Evolutionary conservation across 2,113 vertebrate genomes (phyloP).

Genomic region (Clupea harengus): DNA sequence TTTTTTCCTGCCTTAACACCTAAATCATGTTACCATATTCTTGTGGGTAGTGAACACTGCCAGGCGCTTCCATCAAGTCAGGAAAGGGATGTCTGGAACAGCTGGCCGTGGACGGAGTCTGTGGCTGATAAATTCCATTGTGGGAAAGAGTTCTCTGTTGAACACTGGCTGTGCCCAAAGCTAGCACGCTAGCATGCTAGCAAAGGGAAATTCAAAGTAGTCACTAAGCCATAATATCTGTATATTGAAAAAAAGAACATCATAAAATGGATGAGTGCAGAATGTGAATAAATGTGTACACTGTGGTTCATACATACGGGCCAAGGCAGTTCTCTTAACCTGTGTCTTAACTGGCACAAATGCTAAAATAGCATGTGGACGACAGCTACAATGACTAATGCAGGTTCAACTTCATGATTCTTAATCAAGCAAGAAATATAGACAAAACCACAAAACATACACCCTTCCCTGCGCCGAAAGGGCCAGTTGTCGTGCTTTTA

Average conservation of each 20-base stretch:
- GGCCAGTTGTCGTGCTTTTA: neutral
- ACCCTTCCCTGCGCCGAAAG: neutral
- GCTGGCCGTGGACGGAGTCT: neutral
- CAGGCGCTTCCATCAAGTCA: neutral
- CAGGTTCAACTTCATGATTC: neutral
- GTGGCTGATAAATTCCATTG: neutral
- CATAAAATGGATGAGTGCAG: too few species aligned
- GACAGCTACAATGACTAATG: neutral
- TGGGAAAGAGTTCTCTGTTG: neutral
- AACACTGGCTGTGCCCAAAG: neutral
- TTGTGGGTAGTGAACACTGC: neutral
- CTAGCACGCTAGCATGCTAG: neutral
- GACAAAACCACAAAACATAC: neutral
- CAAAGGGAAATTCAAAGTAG: neutral
- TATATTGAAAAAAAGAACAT: too few species aligned
- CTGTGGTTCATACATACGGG: too few species aligned
- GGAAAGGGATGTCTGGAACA: constrained; percentile 4
- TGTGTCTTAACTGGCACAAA: neutral
- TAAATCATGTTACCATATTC: neutral
- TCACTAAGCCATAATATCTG: too few species aligned
- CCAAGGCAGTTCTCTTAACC: neutral
- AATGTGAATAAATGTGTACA: too few species aligned
- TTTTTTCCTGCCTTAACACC: neutral
- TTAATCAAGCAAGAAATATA: neutral
- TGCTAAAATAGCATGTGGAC: neutral